phyloP scores from a whole-genome alignment of 2,888 invertebrate species.

The Oxycera nigricornis region DNA sequence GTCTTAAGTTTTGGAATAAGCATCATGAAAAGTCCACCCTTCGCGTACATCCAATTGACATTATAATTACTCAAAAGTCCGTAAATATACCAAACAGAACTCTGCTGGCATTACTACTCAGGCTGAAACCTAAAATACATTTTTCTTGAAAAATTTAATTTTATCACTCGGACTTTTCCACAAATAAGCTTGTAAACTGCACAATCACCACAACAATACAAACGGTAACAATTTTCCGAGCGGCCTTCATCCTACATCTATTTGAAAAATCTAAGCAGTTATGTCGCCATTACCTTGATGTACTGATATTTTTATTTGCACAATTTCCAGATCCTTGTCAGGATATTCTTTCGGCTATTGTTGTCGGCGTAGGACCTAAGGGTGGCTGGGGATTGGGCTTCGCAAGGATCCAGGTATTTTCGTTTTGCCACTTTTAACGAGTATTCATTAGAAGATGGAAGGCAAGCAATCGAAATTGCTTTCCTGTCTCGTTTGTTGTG shows the following conservation, averaged over 20 bases:
- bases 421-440: not conserved
- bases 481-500: slow-evolving; percentile 8
- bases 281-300: not conserved
- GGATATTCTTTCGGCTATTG: not conserved
- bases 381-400: not conserved
- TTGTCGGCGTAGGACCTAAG: not conserved
- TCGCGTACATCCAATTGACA: too few species aligned
- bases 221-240: not conserved
- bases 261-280: not conserved
- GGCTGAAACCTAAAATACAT: too few species aligned
- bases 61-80: too few species aligned
- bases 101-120: too few species aligned
- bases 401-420: not conserved
- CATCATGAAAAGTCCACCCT: too few species aligned
- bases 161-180: not conserved
- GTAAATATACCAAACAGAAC: too few species aligned
- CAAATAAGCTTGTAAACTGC: slow-evolving; percentile 11
- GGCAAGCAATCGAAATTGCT: not conserved
- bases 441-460: slow-evolving; percentile 22
- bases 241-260: not conserved
- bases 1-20: too few species aligned
- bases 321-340: not conserved
- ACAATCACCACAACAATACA: not conserved
- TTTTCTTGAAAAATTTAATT: slow-evolving; percentile 9
- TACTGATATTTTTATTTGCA: slow-evolving; percentile 9